Conservation (phyloP, 2,888 invertebrate genomes). For the Melieria crassipennis region DNA sequence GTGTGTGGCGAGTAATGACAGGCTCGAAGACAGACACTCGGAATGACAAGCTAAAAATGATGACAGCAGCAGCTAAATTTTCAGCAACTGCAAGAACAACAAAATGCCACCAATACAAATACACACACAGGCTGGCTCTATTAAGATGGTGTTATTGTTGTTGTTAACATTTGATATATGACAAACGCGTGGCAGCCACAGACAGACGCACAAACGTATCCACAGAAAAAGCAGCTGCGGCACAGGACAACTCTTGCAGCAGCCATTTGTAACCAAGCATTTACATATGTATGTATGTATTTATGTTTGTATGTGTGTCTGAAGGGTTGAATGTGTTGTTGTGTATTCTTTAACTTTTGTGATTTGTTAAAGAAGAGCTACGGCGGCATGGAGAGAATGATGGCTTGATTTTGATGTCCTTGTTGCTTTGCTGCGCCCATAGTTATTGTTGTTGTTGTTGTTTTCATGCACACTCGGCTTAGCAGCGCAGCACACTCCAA, state of each 20-base stretch:
- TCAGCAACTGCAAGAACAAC: background rate
- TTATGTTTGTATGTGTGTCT: background rate
- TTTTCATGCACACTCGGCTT: background rate
- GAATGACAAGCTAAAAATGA: no score
- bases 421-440: no score
- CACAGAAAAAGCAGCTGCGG: no score
- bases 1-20: no score
- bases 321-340: background rate
- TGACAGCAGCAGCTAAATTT: no score
- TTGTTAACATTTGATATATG: constrained; percentile 2
- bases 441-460: background rate
- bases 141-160: constrained; percentile 10
- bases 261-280: background rate
- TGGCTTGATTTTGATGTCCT: no score
- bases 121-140: background rate
- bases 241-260: no score
- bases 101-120: background rate
- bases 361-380: background rate
- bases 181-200: background rate
- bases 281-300: background rate
- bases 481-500: no score
- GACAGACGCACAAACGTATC: background rate
- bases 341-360: background rate
- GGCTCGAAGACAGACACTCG: no score
- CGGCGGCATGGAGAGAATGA: no score